phyloP scores from a whole-genome alignment of 2,888 invertebrate species.

The Tigriopus californicus region DNA sequence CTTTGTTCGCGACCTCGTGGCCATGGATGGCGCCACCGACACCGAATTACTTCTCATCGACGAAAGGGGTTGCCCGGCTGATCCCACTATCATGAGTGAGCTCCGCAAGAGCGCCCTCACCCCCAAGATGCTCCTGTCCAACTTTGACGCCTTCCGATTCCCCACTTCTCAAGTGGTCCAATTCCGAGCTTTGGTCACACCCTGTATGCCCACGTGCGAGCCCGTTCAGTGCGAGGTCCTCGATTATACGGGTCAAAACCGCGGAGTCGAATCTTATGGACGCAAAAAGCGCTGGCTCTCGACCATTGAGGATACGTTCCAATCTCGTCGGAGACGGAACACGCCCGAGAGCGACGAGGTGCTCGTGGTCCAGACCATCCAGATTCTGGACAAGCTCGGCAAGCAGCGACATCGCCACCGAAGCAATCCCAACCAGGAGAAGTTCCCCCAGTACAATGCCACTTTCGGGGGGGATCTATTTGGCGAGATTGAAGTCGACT shows the following conservation, averaged over 20 bases:
- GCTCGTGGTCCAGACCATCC: constrained; percentile 70
- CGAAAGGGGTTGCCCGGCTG: constrained; percentile 76
- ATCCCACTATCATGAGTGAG: constrained; percentile 83
- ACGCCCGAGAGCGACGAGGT: constrained; percentile 42
- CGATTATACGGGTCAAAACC: constrained; percentile 60
- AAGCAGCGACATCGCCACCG: constrained; percentile 15
- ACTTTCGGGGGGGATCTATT: constrained; percentile 16
- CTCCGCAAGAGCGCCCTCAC: constrained; percentile 47
- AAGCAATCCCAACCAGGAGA: constrained; percentile 12
- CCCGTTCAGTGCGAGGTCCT: constrained; percentile 73
- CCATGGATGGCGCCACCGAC: constrained; percentile 80
- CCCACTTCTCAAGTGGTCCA: constrained; percentile 85
- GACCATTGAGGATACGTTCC: constrained; percentile 18
- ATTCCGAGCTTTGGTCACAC: constrained; percentile 83
- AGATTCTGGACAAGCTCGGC: constrained; percentile 74
- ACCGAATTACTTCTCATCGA: constrained; percentile 82
- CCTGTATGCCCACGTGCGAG: constrained; percentile 80
- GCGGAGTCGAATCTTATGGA: constrained; percentile 64
- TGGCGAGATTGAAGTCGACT: constrained; percentile 28
- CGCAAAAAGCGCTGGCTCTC: constrained; percentile 20
- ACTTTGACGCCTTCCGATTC: constrained; percentile 91
- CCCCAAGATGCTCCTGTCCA: constrained; percentile 54
- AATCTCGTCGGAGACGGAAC: constrained; percentile 17
- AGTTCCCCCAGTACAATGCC: constrained; percentile 12
- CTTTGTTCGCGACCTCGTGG: constrained; percentile 78